Base-by-base conservation (phyloP, 2,888 invertebrate genomes). In the Drosophila subsilvestris region DNA sequence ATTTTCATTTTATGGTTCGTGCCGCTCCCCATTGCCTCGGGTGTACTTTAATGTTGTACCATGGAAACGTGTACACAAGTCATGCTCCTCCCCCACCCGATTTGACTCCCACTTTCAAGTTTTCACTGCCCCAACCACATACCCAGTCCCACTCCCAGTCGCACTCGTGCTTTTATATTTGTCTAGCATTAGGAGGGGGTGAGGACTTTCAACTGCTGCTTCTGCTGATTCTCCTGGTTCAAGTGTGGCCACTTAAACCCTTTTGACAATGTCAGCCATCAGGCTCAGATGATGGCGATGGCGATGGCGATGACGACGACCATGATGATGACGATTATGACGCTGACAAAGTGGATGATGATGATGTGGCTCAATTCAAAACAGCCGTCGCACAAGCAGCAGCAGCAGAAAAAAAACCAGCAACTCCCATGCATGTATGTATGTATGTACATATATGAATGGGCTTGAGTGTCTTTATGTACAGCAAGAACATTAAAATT, bases 221-320 rank as follows among this genome's bases (percentile, higher is more conserved):
- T 17, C 60, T 56, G 65, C 65, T 76, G 47, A 56, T 68, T 47
- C 71, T 56, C 22, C 61, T 74, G 81, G 74, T 80, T 85, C 75
- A 82, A 87, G 88, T 79, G 72, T 72, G 66, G 88, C 78, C 88
- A 87, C 83, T 83, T 83, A 87, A 83, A 87, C 88, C 83, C 83
- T 87, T 83, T 82, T 78, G 86, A 83, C 83, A 83, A 87, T 83
- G 88, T 85, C 88, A 87, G 76, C 79, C 82, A 85, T 79, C 85
- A 85, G 59, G 49, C 58, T 66, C 57, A 72, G 81, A 74, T 78
- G 87, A 80, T 63, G 76, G 62, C 49, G 53, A 63, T 59, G 56
- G 61, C 68, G 78, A 63, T 73, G 47, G 63, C 67, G 25, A 44
- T 43, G 27, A 59, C 45, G 45, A 56, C 14, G 58, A 67, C 37